Conservation (phyloP, 2,113 vertebrate species). For the Vicugna pacos region DNA sequence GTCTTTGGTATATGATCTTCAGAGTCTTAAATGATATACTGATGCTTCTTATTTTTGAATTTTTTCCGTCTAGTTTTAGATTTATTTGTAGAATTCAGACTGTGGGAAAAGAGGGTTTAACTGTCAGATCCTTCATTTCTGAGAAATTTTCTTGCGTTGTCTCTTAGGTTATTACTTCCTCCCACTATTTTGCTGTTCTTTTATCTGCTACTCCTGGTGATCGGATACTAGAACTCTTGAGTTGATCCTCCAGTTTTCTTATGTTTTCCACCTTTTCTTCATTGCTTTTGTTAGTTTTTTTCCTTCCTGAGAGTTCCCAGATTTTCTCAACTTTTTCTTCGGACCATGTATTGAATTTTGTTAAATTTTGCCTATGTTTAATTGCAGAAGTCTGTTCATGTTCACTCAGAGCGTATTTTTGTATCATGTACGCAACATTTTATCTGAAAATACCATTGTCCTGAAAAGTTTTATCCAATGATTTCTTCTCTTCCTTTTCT, state of each 20-base stretch:
- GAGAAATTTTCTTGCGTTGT: neutral
- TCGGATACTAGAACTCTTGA: neutral
- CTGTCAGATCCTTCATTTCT: neutral
- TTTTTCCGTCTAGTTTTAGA: neutral
- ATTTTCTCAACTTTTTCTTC: neutral
- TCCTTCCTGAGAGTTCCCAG: neutral
- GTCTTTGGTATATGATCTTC: neutral
- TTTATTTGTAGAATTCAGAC: neutral
- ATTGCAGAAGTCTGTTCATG: neutral
- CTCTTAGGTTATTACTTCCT: neutral
- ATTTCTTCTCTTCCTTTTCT: neutral
- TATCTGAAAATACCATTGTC: neutral
- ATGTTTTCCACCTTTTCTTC: neutral
- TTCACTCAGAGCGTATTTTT: neutral
- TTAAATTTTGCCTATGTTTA: neutral
- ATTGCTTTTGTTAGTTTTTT: neutral
- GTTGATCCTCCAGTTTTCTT: neutral
- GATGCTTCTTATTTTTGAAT: neutral
- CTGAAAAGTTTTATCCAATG: neutral
- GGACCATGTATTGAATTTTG: neutral
- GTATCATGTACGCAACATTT: neutral
- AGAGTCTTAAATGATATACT: neutral
- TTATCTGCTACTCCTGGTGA: neutral
- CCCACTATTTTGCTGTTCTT: neutral
- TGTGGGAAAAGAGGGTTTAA: neutral